Evolutionary conservation across 1,140 invertebrate genomes (phyloP), one percentile per base, ranked within the genome.

Genomic region (Leptoteleia sp.): DNA sequence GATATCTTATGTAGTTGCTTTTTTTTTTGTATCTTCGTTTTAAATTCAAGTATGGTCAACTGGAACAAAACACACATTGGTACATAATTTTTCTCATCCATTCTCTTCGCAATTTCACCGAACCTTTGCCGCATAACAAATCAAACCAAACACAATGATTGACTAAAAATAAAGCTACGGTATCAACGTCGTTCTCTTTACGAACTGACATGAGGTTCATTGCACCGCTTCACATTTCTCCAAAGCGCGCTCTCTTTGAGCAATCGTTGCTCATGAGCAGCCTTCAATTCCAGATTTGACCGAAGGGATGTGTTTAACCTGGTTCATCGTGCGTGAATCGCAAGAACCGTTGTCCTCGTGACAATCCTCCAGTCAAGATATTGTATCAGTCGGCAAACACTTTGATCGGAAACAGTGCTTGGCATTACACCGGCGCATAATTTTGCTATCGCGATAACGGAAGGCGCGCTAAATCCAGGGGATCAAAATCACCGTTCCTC

Each of bases 251-350:
- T n/a, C 29, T 6, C 8, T 37, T 17, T 17, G 16, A 25, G 11
- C 15, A 71, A 61, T 64, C 27, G 65, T 48, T 75, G 57, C 12
- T 59, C 50, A 48, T 35, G 50, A 61, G 40, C 43, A 42, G 1
- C 62, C 68, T 64, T 47, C 35, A 43, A 67, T 70, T 16, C 4
- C 22, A 50, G 42, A 62, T 45, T 70, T n/a, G 55, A 73, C 29
- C 15, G 27, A 76, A 79, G 64, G 65, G 68, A 68, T 65, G 67
- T 62, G 22, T 3, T 81, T 75, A 79, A 75, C 76, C 64, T 73
- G 76, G 29, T 79, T 79, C 64, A 55, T 76, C 80, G 37, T 81
- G 81, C 81, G 75, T 77, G 73, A 82, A 81, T 64, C 33, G 54
- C 7, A 13, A 11, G 67, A 81, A 79, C 76, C 75, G 62, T 73